Conservation (phyloP, 2,113 vertebrate species). For the Eudorcas thomsonii region DNA sequence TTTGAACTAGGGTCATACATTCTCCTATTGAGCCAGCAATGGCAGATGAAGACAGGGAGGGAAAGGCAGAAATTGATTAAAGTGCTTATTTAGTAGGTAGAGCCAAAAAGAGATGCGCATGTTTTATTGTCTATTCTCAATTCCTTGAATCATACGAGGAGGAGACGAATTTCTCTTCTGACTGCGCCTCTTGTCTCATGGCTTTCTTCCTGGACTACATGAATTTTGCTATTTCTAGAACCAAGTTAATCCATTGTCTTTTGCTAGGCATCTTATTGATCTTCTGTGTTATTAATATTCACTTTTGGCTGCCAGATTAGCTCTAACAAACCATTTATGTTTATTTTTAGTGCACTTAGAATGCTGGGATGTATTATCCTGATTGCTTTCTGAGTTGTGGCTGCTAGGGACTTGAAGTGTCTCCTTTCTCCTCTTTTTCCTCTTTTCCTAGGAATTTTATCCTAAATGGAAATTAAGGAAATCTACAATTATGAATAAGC, state of each 20-base stretch:
- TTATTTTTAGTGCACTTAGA: slow-evolving; percentile 62
- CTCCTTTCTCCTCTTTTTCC: background rate
- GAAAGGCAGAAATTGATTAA: slow-evolving; percentile 42
- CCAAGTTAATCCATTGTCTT: slow-evolving; percentile 47
- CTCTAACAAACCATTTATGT: slow-evolving; percentile 49
- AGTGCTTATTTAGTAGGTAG: slow-evolving; percentile 4
- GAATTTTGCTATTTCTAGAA: slow-evolving; percentile 45
- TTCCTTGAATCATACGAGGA: background rate
- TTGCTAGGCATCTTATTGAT: slow-evolving; percentile 60
- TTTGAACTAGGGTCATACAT: slow-evolving; percentile 49
- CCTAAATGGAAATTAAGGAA: background rate
- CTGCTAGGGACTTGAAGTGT: background rate
- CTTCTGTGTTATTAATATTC: slow-evolving; percentile 65
- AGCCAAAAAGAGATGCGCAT: background rate
- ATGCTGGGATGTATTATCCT: slow-evolving; percentile 28
- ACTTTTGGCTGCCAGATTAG: slow-evolving; percentile 64
- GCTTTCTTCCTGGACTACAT: background rate
- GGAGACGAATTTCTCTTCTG: slow-evolving; percentile 6
- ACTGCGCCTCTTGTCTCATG: background rate
- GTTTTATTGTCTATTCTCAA: background rate
- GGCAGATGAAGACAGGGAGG: background rate
- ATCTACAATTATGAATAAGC: background rate
- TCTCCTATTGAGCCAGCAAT: slow-evolving; percentile 29
- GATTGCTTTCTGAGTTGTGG: background rate
- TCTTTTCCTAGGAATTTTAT: background rate